Evolutionary conservation across 2,113 vertebrate genomes (phyloP).

Genomic region (Leucopsar rothschildi): DNA sequence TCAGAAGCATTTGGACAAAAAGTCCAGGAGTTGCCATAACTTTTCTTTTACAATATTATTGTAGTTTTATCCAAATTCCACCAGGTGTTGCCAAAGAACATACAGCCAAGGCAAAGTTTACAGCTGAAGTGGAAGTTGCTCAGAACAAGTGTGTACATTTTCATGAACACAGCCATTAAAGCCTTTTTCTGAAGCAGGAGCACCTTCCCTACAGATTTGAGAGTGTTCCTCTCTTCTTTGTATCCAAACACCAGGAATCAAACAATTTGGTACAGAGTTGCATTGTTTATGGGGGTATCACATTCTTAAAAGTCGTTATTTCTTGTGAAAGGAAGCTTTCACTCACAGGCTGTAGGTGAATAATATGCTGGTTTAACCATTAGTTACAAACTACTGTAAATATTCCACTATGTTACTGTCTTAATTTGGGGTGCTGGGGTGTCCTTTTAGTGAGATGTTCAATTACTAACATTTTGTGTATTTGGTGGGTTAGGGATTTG

Average conservation of each 20-base stretch:
- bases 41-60: conserved; percentile 15
- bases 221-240: not conserved
- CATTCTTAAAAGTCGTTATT: not conserved
- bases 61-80: conserved; percentile 79
- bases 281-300: not conserved
- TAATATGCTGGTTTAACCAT: not conserved
- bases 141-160: not conserved
- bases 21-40: not conserved
- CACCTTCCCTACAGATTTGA: not conserved
- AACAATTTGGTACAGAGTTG: not conserved
- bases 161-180: not conserved
- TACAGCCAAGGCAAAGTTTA: conserved; percentile 52
- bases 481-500: not conserved
- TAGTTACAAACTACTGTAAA: not conserved
- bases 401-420: not conserved
- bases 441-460: not conserved
- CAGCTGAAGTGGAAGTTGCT: conserved; percentile 36
- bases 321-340: not conserved
- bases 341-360: not conserved
- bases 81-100: conserved; percentile 87
- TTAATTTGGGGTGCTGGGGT: not conserved
- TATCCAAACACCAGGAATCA: not conserved
- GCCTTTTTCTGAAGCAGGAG: not conserved
- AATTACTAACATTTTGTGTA: not conserved
- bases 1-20: not conserved